A percentile compares a stretch with the other conserved stretches of the same genome.
phyloP scores from a whole-genome alignment of 2,888 invertebrate species.

The Hypselothyrea guttata region DNA sequence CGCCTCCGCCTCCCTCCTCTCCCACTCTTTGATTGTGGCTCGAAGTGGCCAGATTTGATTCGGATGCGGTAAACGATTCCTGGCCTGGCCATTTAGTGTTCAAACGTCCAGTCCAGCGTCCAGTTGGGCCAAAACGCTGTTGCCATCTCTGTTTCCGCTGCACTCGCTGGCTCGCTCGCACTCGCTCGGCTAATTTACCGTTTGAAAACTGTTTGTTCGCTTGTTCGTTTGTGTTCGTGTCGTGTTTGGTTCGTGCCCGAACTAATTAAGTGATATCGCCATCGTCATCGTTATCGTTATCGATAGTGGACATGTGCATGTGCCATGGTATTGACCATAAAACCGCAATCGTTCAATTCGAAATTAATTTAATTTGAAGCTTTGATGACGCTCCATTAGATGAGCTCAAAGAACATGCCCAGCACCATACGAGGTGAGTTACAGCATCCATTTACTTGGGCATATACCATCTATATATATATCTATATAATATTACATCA shows the following conservation, averaged over 20 bases:
- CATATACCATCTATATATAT: too few species aligned
- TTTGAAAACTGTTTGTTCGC: slow-evolving; percentile 59
- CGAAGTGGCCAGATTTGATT: slow-evolving; percentile 34
- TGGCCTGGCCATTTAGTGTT: slow-evolving; percentile 79
- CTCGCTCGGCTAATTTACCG: slow-evolving; percentile 50
- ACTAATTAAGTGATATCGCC: slow-evolving; percentile 44
- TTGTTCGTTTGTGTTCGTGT: not conserved
- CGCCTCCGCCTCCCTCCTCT: slow-evolving; percentile 19
- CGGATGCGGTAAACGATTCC: slow-evolving; percentile 37
- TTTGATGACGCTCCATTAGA: slow-evolving; percentile 29
- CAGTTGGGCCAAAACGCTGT: slow-evolving; percentile 22
- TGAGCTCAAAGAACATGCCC: slow-evolving; percentile 75
- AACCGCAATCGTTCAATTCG: slow-evolving; percentile 1
- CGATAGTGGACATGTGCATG: slow-evolving; percentile 32
- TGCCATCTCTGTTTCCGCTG: slow-evolving; percentile 6
- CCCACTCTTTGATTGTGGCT: slow-evolving; percentile 4
- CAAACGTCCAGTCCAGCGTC: slow-evolving; percentile 81
- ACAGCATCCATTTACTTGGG: too few species aligned
- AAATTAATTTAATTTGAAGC: not conserved
- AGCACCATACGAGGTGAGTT: slow-evolving; percentile 81
- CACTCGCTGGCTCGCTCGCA: slow-evolving; percentile 9
- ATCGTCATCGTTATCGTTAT: slow-evolving; percentile 17
- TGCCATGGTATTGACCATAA: slow-evolving; percentile 20
- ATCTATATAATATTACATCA: too few species aligned
- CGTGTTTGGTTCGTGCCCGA: slow-evolving; percentile 10